These are phyloP conservation scores for Himalopsyche anomala DNA, from an alignment of 2,888 invertebrate genomes.

Conservation along the genomic window DNA sequence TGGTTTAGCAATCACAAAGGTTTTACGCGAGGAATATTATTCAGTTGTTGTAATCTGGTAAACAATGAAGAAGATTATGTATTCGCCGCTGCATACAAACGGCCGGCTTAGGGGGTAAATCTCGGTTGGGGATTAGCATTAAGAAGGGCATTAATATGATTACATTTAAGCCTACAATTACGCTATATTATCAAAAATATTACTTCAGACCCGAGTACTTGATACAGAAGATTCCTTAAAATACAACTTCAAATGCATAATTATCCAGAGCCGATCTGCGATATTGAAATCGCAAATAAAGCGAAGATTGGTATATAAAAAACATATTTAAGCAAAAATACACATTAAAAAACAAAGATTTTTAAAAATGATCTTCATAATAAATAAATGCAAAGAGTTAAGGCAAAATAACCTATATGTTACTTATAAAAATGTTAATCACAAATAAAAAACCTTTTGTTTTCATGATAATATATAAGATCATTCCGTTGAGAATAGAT, in stretches of 20 bases:
- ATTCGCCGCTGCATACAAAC: slow-evolving; percentile 26
- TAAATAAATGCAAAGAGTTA: too few relatives aligned
- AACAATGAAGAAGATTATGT: slow-evolving; percentile 1
- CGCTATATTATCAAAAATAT: slow-evolving; percentile 20
- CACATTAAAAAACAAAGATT: neutral
- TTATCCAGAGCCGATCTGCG: slow-evolving; percentile 31
- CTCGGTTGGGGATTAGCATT: neutral
- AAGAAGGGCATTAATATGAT: neutral
- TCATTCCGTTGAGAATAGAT: too few relatives aligned
- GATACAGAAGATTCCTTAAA: slow-evolving; percentile 6
- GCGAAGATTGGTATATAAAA: neutral
- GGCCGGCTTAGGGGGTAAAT: neutral
- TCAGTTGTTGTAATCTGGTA: neutral
- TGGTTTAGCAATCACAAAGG: too few relatives aligned
- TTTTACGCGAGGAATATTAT: too few relatives aligned
- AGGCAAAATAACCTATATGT: neutral
- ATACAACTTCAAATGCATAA: slow-evolving; percentile 26
- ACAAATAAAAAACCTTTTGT: neutral
- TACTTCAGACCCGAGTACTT: slow-evolving; percentile 22
- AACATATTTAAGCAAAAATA: neutral
- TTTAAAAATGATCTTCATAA: too few relatives aligned
- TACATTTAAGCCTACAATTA: slow-evolving; percentile 18
- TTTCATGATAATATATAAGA: neutral
- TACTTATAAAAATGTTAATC: neutral
- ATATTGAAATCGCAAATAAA: neutral